Conservation (phyloP, 2,888 invertebrate species). For the Callosobruchus maculatus region DNA sequence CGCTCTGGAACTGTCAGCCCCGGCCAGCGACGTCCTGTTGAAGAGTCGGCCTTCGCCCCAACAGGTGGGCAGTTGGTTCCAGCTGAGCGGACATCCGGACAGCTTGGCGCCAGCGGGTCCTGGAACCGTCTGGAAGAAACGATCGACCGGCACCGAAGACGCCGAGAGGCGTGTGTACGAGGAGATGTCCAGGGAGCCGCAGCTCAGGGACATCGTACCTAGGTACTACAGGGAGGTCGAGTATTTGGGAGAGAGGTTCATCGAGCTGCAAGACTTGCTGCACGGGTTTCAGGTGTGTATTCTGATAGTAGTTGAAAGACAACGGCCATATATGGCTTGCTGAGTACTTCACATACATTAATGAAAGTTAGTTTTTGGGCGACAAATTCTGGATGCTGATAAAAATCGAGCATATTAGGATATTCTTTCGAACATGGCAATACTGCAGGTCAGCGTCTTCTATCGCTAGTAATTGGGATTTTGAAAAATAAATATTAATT, state of each 20-base stretch:
- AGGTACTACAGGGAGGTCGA: conserved; percentile 80
- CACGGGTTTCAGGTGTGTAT: conserved; percentile 68
- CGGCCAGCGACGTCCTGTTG: conserved; percentile 81
- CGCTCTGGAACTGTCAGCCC: conserved; percentile 85
- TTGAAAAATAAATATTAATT: no score
- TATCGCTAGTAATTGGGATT: no score
- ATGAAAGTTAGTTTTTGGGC: no score
- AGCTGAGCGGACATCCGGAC: conserved; percentile 89
- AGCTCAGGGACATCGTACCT: conserved; percentile 72
- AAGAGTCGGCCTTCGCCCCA: conserved; percentile 58
- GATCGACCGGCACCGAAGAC: conserved; percentile 65
- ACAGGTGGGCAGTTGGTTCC: conserved; percentile 67
- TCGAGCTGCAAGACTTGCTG: conserved; percentile 91
- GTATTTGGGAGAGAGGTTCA: conserved; percentile 77
- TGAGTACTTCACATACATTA: no score
- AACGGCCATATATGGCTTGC: no score
- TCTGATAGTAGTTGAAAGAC: background rate
- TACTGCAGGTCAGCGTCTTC: no score
- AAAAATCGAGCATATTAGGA: no score
- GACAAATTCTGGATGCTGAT: no score
- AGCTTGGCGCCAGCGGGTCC: conserved; percentile 90
- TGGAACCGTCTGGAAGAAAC: conserved; percentile 91
- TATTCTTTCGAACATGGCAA: no score
- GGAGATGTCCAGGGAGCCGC: conserved; percentile 70
- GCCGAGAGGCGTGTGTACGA: conserved; percentile 78